phyloP scores from a whole-genome alignment of 2,797 vertebrate genomes.

The Microhierax caerulescens region DNA sequence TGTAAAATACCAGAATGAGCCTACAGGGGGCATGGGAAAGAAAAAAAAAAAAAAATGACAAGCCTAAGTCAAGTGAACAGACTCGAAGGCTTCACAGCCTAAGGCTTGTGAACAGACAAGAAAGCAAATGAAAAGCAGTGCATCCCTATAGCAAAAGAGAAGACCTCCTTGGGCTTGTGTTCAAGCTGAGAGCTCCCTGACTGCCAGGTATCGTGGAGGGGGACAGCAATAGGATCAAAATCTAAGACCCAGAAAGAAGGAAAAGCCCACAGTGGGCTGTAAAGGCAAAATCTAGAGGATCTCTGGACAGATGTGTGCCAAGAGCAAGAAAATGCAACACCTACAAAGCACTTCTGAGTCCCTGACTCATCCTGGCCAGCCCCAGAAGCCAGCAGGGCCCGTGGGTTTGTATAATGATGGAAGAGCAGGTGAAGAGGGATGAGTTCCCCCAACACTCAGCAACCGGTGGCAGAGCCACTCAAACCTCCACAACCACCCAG shows the following conservation, averaged over 20 bases:
- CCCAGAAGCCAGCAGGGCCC: neutral
- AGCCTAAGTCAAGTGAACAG: neutral
- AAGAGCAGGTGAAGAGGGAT: neutral
- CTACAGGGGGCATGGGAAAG: fast-evolving
- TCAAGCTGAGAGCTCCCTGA: neutral
- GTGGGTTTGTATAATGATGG: neutral
- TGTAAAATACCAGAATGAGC: neutral
- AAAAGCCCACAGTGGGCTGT: neutral
- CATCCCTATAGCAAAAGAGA: neutral
- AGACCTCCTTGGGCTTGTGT: neutral
- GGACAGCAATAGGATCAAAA: neutral
- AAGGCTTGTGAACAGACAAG: neutral
- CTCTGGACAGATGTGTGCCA: neutral
- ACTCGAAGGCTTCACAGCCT: too few relatives aligned
- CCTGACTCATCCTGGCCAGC: neutral
- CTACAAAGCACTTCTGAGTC: neutral
- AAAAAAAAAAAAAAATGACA: neutral
- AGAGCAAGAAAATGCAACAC: neutral
- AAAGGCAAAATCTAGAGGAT: neutral
- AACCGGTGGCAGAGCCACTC: neutral
- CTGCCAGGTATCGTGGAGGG: neutral
- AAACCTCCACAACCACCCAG: fast-evolving
- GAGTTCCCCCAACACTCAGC: neutral
- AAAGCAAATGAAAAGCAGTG: neutral
- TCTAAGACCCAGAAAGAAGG: neutral